phyloP scores from a whole-genome alignment of 37 sponge, comb jelly and placozoan genomes.

The Bolinopsis microptera region DNA sequence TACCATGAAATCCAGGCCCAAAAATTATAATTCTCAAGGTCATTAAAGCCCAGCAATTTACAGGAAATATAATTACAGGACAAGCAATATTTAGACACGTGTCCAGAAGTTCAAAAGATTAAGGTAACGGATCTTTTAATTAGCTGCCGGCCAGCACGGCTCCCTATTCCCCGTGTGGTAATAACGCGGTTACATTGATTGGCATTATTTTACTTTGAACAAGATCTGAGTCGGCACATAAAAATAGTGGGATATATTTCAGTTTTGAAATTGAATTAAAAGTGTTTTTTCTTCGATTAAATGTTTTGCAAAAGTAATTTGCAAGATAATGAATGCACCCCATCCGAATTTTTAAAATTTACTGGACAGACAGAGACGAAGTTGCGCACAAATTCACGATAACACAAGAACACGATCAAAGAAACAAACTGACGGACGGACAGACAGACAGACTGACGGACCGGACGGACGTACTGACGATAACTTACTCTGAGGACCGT shows the following conservation, averaged over 20 bases:
- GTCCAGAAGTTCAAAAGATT: background rate
- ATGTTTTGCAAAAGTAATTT: too few relatives aligned
- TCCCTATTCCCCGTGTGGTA: too few relatives aligned
- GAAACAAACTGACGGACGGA: background rate
- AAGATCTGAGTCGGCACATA: too few relatives aligned
- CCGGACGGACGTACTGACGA: background rate
- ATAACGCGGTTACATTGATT: too few relatives aligned
- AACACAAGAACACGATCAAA: background rate
- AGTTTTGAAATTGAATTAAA: too few relatives aligned
- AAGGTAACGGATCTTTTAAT: background rate
- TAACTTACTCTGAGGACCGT: constrained; percentile 32
- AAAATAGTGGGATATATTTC: too few relatives aligned
- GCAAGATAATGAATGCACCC: too few relatives aligned
- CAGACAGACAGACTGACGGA: background rate
- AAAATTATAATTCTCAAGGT: background rate
- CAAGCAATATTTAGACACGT: background rate
- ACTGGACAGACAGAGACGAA: too few relatives aligned
- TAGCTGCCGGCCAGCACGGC: background rate
- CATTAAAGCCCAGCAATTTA: background rate
- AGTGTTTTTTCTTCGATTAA: too few relatives aligned
- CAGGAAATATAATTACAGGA: background rate
- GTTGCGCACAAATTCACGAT: too few relatives aligned
- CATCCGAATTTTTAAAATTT: too few relatives aligned
- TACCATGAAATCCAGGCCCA: background rate
- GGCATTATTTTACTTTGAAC: too few relatives aligned